Base-by-base conservation (phyloP, 2,888 invertebrate species). In the Philopedon plagiatum region DNA sequence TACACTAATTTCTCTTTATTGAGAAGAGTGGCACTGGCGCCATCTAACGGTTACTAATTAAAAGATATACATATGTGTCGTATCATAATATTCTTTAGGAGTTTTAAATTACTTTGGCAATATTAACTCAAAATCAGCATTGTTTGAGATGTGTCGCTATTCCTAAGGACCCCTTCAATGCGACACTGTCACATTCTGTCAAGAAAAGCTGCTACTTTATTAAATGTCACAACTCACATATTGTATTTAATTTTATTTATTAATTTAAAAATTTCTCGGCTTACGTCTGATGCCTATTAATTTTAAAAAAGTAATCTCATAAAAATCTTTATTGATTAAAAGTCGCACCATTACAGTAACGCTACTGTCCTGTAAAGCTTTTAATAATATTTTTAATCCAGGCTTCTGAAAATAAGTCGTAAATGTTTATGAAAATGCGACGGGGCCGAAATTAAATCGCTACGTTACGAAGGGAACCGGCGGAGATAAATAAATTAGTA, bases 361-460 rank as follows among this genome's bases (percentile, higher is more conserved):
- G 49, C 66, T 49, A 44, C 66, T 60, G 57, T 57, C 44, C 37
- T 15, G n/a, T 29, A 58, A 46, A 39, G 37, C 66, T 58, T 67
- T 67, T 67, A 67, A 67, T 67, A 67, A 67, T 60, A 67, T 67
- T 67, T 67, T 67, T 67, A 67, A 67, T 67, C 66, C 46, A 44
- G 58, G 66, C 32, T 44, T 32, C 44, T 37, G 63, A 69, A 62
- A 69, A 56, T 62, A 63, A 69, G 69, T 49, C 69, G 63, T 69
- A 69, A 69, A 69, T 69, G 69, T 69, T 69, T 69, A 69, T 69
- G 69, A 69, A 68, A 68, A 68, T 61, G 61, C 32, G 69, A 46
- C 49, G 37, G 63, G 69, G 63, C 57, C 57, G 63, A 63, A 69
- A 69, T 69, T 69, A 69, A 69, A 69, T 62, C 37, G 67, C 67